These are phyloP conservation scores for Calliopsis andreniformis DNA, from an alignment of 1,140 invertebrate species.

Conservation along the genomic window DNA sequence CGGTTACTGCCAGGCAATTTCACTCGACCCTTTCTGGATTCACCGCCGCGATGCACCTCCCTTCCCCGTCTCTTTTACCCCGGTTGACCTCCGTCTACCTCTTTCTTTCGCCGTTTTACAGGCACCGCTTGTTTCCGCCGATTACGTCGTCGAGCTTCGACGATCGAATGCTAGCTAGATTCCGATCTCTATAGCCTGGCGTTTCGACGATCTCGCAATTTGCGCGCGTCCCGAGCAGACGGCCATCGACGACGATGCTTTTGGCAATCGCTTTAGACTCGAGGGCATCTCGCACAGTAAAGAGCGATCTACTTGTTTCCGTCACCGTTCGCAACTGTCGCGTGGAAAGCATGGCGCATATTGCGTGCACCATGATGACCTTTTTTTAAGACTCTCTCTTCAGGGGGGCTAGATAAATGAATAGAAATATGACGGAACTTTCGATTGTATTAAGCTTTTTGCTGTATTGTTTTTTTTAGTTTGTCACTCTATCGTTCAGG, in stretches of 20 bases:
- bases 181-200: too few species aligned
- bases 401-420: constrained; percentile 34
- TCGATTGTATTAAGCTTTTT: too few species aligned
- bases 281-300: constrained; percentile 47
- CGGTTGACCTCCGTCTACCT: constrained; percentile 37
- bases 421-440: constrained; percentile 16
- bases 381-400: neutral
- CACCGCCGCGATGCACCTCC: constrained; percentile 24
- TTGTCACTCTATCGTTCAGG: too few species aligned
- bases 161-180: neutral
- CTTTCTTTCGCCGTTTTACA: constrained; percentile 26
- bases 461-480: neutral
- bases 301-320: constrained; percentile 43
- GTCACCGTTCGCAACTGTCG: constrained; percentile 9
- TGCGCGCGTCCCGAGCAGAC: too few species aligned
- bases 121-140: neutral
- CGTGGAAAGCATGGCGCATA: constrained; percentile 46
- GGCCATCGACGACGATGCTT: constrained; percentile 6
- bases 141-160: constrained; percentile 4
- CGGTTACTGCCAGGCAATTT: constrained; percentile 45
- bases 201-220: neutral
- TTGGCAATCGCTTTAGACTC: constrained; percentile 59
- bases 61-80: neutral
- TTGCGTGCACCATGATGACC: constrained; percentile 41
- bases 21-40: constrained; percentile 34